Percentiles rank a stretch among this genome's conserved stretches.
phyloP scores from a whole-genome alignment of 2,888 invertebrate genomes.

The Tholera decimalis region DNA sequence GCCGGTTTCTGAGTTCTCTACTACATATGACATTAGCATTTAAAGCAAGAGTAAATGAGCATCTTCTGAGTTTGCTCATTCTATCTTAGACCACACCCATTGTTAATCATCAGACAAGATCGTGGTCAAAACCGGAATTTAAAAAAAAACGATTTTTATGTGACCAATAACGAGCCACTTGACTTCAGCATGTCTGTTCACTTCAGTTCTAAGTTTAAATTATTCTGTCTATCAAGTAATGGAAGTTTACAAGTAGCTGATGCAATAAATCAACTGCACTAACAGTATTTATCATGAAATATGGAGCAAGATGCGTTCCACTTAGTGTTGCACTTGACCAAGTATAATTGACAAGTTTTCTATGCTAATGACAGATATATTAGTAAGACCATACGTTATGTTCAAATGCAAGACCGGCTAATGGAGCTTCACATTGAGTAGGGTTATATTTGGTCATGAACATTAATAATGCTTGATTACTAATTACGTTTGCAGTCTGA shows the following conservation, averaged over 20 bases:
- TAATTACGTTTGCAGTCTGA: no score
- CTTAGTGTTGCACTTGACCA: constrained; percentile 84
- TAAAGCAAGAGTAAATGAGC: no score
- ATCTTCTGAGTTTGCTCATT: no score
- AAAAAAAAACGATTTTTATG: no score
- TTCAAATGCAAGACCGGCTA: not conserved
- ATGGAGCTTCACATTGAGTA: no score
- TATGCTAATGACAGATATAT: constrained; percentile 55
- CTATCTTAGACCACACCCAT: no score
- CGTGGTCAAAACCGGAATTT: no score
- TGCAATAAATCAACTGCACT: constrained; percentile 21
- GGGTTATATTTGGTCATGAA: no score
- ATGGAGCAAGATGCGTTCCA: constrained; percentile 79
- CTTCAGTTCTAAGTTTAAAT: not conserved
- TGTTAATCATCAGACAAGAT: no score
- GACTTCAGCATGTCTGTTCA: not conserved
- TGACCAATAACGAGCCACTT: not conserved
- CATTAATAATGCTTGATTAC: no score
- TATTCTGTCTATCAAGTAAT: not conserved
- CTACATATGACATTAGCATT: no score
- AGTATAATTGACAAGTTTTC: constrained; percentile 71
- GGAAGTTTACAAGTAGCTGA: constrained; percentile 24
- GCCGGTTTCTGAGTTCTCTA: no score
- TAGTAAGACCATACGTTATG: constrained; percentile 66
- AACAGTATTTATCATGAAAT: constrained; percentile 48